A percentile compares a stretch with the other conserved stretches of the same genome.
Evolutionary conservation across 2,888 invertebrate genomes (phyloP).

Genomic region (Sphaeridia pumilis): DNA sequence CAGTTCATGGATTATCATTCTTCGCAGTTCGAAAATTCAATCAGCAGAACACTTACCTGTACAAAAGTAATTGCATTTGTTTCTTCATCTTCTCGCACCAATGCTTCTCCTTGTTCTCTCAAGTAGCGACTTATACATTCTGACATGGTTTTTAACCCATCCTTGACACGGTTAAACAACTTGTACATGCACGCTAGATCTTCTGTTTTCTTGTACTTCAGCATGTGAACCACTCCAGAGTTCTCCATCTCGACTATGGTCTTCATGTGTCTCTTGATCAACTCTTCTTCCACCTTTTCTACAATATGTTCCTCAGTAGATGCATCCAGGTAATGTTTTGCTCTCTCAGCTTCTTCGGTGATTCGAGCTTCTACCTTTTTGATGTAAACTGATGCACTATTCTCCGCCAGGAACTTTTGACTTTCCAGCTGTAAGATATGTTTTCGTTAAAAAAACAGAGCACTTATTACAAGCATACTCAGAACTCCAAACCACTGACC

Average conservation of each 20-base stretch:
- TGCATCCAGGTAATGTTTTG: constrained; percentile 94
- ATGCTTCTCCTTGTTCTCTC: constrained; percentile 85
- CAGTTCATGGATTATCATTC: no score
- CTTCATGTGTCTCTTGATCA: constrained; percentile 98
- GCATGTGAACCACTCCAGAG: constrained; percentile 97
- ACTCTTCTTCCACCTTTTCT: constrained; percentile 90
- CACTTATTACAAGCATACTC: no score
- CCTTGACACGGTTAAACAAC: constrained; percentile 78
- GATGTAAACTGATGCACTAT: constrained; percentile 97
- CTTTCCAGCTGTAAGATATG: constrained; percentile 60
- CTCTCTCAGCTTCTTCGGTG: constrained; percentile 92
- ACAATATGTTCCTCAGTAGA: constrained; percentile 93
- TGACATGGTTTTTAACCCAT: constrained; percentile 90
- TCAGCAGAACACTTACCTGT: no score
- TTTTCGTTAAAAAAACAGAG: neutral
- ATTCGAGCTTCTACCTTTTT: constrained; percentile 96
- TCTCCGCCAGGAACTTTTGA: constrained; percentile 95
- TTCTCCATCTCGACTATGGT: constrained; percentile 98
- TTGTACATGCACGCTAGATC: constrained; percentile 98
- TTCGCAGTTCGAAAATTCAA: no score
- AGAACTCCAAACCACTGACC: constrained; percentile 49
- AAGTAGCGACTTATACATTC: constrained; percentile 91
- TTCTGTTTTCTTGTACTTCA: constrained; percentile 90
- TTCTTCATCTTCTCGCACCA: constrained; percentile 83
- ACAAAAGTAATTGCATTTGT: constrained; percentile 90